Evolutionary conservation across 2,797 vertebrate genomes (phyloP).

Genomic region (Hipposideros larvatus): DNA sequence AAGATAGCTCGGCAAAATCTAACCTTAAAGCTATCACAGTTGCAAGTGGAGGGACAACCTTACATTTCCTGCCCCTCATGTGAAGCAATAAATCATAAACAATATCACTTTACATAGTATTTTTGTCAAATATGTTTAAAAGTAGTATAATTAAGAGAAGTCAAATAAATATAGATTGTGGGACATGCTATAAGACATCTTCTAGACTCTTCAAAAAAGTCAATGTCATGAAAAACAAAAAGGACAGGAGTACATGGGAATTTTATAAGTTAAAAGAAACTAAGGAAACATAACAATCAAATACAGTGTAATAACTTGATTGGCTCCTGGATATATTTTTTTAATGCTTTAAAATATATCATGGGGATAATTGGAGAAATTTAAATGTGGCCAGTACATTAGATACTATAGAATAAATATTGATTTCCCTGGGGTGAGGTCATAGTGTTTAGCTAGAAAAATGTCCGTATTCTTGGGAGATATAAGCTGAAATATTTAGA

Average conservation of each 20-base stretch:
- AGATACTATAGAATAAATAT: background rate
- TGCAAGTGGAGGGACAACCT: background rate
- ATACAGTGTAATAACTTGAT: background rate
- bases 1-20: background rate
- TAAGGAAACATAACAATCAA: background rate
- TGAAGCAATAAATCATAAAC: background rate
- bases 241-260: background rate
- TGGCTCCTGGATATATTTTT: background rate
- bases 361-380: background rate
- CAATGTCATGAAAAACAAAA: background rate
- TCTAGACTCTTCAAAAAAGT: background rate
- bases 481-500: background rate
- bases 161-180: background rate
- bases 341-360: background rate
- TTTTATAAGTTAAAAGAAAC: slow-evolving; percentile 22
- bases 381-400: background rate
- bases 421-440: background rate
- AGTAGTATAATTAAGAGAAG: background rate
- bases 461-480: background rate
- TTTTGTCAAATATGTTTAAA: background rate
- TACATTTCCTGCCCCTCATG: background rate
- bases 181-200: background rate
- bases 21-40: background rate
- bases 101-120: background rate
- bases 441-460: background rate